Evolutionary conservation across 2,797 vertebrate genomes (phyloP).

Genomic region (Chloroceryle amazona): DNA sequence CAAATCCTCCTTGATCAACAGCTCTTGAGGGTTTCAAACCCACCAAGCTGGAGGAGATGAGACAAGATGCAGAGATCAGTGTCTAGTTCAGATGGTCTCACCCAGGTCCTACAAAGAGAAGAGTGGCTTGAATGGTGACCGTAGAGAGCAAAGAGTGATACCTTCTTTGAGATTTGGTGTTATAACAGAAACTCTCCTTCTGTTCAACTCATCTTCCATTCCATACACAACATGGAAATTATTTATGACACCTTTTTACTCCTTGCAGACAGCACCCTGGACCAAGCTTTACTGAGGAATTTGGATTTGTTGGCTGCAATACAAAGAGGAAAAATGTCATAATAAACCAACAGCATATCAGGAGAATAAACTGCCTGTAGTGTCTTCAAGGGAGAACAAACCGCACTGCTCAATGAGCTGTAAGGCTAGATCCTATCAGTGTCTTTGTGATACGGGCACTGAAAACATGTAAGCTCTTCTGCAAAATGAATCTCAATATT

Average conservation of each 20-base stretch:
- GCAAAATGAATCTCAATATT: background rate
- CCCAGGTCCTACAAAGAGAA: background rate
- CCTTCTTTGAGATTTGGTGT: background rate
- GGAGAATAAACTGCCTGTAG: background rate
- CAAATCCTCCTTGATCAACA: background rate
- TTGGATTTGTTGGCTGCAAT: background rate
- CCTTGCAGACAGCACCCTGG: background rate
- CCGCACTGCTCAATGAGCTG: background rate
- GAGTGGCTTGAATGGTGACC: background rate
- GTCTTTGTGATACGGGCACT: background rate
- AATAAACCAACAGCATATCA: background rate
- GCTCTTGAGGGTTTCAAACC: background rate
- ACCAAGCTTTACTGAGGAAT: background rate
- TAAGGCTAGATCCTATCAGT: background rate
- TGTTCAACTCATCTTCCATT: background rate
- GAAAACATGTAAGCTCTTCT: background rate
- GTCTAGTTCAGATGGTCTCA: background rate
- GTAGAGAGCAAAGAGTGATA: background rate
- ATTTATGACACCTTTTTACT: background rate
- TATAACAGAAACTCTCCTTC: background rate
- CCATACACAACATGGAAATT: fast-evolving
- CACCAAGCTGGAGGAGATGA: background rate
- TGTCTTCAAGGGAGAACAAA: background rate
- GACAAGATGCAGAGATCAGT: background rate
- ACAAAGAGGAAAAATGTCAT: background rate